A percentile compares a stretch with the other conserved stretches of the same genome.
phyloP scores from a whole-genome alignment of 2,113 vertebrate species.

The Corythaixoides concolor region DNA sequence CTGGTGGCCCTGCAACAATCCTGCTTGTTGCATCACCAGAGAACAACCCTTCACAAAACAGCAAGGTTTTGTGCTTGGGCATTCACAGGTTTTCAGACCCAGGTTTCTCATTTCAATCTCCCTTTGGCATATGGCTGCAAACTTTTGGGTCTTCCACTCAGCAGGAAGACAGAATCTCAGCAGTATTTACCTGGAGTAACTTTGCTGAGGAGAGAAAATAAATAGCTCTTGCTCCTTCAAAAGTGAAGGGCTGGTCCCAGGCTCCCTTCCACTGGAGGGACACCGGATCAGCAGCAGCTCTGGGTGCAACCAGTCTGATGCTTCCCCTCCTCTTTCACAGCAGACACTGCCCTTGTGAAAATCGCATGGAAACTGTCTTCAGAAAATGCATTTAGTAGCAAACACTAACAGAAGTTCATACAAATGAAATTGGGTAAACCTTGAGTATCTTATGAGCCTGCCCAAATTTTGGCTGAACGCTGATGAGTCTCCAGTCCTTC shows the following conservation, averaged over 20 bases:
- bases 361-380: not conserved
- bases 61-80: not conserved
- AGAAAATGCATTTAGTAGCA: not conserved
- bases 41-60: not conserved
- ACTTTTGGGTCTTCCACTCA: not conserved
- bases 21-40: not conserved
- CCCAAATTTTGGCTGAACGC: not conserved
- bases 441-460: not conserved
- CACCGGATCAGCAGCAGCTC: not conserved
- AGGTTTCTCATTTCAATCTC: not conserved
- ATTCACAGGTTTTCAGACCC: not conserved
- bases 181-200: not conserved
- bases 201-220: not conserved
- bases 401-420: not conserved
- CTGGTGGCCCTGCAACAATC: no score
- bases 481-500: not conserved
- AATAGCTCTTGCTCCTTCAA: not conserved
- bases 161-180: not conserved
- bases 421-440: not conserved
- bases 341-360: not conserved
- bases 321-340: not conserved
- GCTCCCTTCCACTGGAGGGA: not conserved
- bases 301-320: not conserved
- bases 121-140: not conserved
- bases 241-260: accelerated